Conservation (phyloP, 2,797 vertebrate genomes). For the Fratercula arctica region DNA sequence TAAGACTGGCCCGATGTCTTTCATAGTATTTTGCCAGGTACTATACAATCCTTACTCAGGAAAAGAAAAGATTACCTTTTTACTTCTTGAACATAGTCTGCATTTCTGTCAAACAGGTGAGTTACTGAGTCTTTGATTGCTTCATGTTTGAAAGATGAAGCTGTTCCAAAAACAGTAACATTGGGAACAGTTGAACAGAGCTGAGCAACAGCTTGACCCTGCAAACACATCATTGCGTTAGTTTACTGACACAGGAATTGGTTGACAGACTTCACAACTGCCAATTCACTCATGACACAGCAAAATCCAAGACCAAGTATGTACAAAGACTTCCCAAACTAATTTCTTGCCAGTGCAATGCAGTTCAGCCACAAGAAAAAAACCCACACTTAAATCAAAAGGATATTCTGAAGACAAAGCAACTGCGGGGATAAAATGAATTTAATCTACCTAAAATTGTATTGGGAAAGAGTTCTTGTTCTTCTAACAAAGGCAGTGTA, state of each 20-base stretch:
- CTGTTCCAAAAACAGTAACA: slow-evolving; percentile 93
- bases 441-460: background rate
- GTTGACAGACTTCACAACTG: background rate
- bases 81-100: slow-evolving; percentile 95
- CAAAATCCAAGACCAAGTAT: background rate
- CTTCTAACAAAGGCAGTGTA: background rate
- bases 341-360: background rate
- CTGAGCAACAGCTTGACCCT: slow-evolving; percentile 98
- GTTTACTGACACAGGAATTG: slow-evolving; percentile 22
- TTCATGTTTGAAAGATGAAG: slow-evolving; percentile 95
- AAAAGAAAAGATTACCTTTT: slow-evolving; percentile 86
- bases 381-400: background rate
- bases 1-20: background rate
- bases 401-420: background rate
- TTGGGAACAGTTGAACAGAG: slow-evolving; percentile 92
- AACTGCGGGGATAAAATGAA: background rate
- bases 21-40: background rate
- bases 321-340: background rate
- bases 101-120: slow-evolving; percentile 95
- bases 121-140: slow-evolving; percentile 94
- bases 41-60: background rate
- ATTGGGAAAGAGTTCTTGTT: background rate
- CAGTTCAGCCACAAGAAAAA: background rate
- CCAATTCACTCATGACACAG: background rate
- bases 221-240: slow-evolving; percentile 60